Evolutionary conservation across 2,888 invertebrate species (phyloP).

Genomic region (Caenorhabditis becei): DNA sequence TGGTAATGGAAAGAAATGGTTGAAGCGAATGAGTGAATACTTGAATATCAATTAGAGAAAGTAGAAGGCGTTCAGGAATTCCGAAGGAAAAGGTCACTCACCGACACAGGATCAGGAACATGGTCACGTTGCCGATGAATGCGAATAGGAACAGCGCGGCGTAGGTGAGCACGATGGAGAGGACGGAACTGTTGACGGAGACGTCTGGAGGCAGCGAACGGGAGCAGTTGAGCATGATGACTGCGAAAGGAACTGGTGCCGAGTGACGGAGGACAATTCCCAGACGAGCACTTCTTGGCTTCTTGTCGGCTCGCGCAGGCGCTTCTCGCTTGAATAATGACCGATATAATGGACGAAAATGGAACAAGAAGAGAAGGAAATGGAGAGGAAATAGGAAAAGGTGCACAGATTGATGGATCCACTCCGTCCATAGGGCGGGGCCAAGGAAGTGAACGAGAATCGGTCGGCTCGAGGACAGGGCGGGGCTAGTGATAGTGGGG

Average conservation of each 20-base stretch:
- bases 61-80: no score
- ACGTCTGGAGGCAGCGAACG: conserved; percentile 48
- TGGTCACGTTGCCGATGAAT: conserved; percentile 75
- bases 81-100: no score
- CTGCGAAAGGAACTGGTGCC: not conserved
- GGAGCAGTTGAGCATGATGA: conserved; percentile 51
- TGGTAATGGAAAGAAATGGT: no score
- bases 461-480: conserved; percentile 2
- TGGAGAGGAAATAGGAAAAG: conserved; percentile 18
- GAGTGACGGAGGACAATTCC: conserved; percentile 25
- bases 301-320: conserved; percentile 21
- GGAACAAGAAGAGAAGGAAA: conserved; percentile 12
- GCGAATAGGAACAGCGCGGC: conserved; percentile 73
- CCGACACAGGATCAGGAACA: conserved; percentile 79
- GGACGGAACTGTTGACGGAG: conserved; percentile 40
- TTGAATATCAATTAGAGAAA: not conserved
- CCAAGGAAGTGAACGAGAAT: not conserved
- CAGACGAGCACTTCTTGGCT: conserved; percentile 44
- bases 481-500: not conserved
- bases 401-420: conserved; percentile 33
- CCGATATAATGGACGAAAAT: conserved; percentile 32
- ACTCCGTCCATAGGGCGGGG: conserved; percentile 9
- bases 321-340: conserved; percentile 46
- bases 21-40: no score
- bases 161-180: conserved; percentile 66